Evolutionary conservation across 2,113 vertebrate genomes (phyloP).

Genomic region (Gnathonemus longibarbis): DNA sequence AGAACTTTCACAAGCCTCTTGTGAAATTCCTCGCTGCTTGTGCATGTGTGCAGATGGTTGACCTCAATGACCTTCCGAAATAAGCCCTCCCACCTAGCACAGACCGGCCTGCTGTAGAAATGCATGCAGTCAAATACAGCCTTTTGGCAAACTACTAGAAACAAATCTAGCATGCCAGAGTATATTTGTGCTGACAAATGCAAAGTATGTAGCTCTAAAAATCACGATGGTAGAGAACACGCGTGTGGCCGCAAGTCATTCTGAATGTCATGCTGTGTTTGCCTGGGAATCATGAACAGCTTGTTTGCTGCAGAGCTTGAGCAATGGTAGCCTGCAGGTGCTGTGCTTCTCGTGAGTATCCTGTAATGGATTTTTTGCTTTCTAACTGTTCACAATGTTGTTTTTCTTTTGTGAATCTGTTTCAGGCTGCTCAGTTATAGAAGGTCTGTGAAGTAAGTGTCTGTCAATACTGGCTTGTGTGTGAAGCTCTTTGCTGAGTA

Average conservation of each 20-base stretch:
- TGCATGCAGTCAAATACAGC: background rate
- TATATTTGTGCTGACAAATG: background rate
- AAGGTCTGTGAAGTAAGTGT: slow-evolving; percentile 93
- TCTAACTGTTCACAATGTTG: background rate
- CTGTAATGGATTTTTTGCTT: background rate
- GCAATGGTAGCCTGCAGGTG: background rate
- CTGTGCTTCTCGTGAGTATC: background rate
- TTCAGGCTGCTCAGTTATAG: slow-evolving; percentile 99
- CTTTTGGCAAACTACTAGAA: background rate
- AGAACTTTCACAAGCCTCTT: background rate
- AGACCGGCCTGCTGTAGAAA: background rate
- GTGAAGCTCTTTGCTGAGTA: background rate
- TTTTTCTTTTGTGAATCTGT: slow-evolving; percentile 58
- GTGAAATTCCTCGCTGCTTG: background rate
- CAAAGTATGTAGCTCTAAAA: background rate
- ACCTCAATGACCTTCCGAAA: background rate
- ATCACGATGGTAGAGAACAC: background rate
- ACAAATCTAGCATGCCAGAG: background rate
- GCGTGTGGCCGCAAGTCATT: background rate
- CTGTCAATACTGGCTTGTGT: background rate
- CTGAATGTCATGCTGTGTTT: background rate
- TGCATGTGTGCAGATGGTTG: background rate
- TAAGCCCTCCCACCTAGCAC: background rate
- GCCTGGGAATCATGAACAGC: background rate
- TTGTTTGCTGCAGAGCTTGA: background rate